Conservation (phyloP, 2,888 invertebrate genomes). For the Archaeoteleia sp. region DNA sequence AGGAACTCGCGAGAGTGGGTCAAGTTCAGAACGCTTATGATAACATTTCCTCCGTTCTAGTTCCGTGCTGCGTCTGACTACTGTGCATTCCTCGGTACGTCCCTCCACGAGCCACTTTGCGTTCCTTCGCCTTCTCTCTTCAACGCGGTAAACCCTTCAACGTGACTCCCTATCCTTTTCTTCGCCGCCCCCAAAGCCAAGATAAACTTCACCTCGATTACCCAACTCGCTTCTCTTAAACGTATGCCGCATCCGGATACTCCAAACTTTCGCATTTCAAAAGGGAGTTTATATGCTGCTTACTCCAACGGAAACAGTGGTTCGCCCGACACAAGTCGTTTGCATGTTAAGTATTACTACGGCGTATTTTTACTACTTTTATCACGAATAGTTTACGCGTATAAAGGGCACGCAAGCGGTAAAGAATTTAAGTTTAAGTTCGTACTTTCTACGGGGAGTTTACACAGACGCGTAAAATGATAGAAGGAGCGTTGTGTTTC, state of each 20-base stretch:
- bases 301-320: background rate
- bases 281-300: constrained; percentile 5
- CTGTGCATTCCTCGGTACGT: constrained; percentile 35
- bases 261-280: constrained; percentile 13
- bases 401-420: no score
- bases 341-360: background rate
- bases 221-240: constrained; percentile 20
- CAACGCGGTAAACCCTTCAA: constrained; percentile 8
- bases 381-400: no score
- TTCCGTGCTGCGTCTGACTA: constrained; percentile 54
- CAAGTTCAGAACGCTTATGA: constrained; percentile 73
- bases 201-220: constrained; percentile 20
- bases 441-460: no score
- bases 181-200: constrained; percentile 7
- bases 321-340: no score
- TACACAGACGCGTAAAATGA: no score
- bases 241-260: constrained; percentile 5
- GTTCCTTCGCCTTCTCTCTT: constrained; percentile 18
- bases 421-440: no score
- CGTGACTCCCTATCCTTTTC: constrained; percentile 10
- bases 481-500: no score
- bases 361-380: no score
- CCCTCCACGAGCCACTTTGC: constrained; percentile 6
- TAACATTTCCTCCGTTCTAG: constrained; percentile 68
- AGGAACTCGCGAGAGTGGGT: constrained; percentile 67